Conservation (phyloP, 2,797 vertebrate species). For the Spea hammondii region DNA sequence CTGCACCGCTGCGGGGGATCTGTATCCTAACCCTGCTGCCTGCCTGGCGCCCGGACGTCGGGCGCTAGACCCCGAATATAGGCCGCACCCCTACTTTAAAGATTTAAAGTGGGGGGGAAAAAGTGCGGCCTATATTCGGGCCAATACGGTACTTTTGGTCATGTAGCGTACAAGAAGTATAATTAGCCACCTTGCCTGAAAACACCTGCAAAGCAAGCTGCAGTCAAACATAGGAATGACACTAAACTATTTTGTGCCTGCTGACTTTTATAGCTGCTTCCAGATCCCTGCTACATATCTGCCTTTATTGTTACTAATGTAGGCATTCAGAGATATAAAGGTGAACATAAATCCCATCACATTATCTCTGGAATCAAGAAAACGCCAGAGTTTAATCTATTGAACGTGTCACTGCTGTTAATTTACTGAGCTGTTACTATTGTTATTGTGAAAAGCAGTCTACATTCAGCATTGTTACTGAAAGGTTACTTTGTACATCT, state of each 20-base stretch:
- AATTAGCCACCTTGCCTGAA: too few species aligned
- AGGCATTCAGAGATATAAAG: not conserved
- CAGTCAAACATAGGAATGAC: too few species aligned
- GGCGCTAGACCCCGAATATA: too few species aligned
- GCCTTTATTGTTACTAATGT: not conserved
- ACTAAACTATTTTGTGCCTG: not conserved
- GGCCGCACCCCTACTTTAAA: too few species aligned
- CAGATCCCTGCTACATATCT: not conserved
- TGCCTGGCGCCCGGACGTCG: too few species aligned
- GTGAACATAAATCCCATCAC: not conserved
- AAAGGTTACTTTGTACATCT: not conserved
- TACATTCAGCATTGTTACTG: not conserved
- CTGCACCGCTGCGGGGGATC: too few species aligned
- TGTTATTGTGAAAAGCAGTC: not conserved
- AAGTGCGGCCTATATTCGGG: too few species aligned
- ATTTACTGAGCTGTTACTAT: not conserved
- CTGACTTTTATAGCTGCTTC: not conserved
- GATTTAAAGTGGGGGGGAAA: too few species aligned
- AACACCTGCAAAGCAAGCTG: too few species aligned
- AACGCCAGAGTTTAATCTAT: not conserved
- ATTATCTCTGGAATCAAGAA: not conserved
- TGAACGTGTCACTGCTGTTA: not conserved
- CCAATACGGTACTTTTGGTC: too few species aligned
- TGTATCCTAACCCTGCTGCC: too few species aligned
- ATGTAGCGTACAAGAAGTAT: too few species aligned